These are phyloP conservation scores for Lateolabrax maculatus DNA, from an alignment of 2,797 vertebrate species.

Conservation along the genomic window DNA sequence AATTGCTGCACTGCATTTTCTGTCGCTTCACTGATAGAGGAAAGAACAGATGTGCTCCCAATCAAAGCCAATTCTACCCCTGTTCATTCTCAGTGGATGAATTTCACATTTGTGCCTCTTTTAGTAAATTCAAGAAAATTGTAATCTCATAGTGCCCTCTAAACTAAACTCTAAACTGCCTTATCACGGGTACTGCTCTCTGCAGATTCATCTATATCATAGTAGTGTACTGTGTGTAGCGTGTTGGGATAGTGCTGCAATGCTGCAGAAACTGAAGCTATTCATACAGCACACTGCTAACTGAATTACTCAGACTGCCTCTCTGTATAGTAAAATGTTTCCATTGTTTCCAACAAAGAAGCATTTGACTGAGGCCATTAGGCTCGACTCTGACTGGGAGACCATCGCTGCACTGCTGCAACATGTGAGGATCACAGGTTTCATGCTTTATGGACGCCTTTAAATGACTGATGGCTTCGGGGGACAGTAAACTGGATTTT, in stretches of 20 bases:
- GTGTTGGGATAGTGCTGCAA: conserved; percentile 2
- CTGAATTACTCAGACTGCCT: conserved; percentile 45
- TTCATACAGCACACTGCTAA: conserved; percentile 31
- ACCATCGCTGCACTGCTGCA: conserved; percentile 31
- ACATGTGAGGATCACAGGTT: conserved; percentile 76
- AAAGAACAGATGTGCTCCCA: conserved; percentile 40
- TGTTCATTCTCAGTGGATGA: conserved; percentile 33
- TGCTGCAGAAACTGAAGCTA: conserved; percentile 33
- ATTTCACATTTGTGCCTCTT: conserved; percentile 35
- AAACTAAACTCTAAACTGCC: conserved; percentile 30
- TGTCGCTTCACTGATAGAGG: conserved; percentile 5
- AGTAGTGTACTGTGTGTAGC: not conserved
- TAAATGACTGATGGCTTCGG: conserved; percentile 50
- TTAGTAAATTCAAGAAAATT: conserved; percentile 36
- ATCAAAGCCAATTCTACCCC: conserved; percentile 55
- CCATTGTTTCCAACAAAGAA: conserved; percentile 68
- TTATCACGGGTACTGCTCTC: conserved; percentile 12
- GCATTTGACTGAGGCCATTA: conserved; percentile 48
- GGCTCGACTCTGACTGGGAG: conserved; percentile 32
- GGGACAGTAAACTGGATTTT: conserved; percentile 36
- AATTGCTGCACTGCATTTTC: not conserved
- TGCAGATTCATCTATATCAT: conserved; percentile 22
- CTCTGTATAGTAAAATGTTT: conserved; percentile 51
- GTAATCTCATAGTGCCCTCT: conserved; percentile 17
- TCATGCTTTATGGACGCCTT: conserved; percentile 40